Evolutionary conservation across 2,113 vertebrate species (phyloP).

Genomic region (Eurystomus gularis): DNA sequence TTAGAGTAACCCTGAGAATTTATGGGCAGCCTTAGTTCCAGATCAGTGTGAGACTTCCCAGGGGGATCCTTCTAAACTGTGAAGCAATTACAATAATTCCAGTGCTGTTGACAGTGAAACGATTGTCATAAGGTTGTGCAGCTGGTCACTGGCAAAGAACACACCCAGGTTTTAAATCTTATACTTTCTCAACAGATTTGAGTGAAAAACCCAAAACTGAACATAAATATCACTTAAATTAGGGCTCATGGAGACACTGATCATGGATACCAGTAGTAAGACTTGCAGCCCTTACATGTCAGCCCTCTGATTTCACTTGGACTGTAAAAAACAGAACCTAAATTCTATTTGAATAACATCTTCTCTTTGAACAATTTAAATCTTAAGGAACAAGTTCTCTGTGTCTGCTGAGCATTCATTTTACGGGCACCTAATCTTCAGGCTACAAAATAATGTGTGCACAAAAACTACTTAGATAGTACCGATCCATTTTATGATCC

Average conservation of each 20-base stretch:
- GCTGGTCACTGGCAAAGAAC: not conserved
- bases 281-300: not conserved
- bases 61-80: not conserved
- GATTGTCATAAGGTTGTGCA: not conserved
- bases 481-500: not conserved
- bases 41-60: not conserved
- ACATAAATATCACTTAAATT: not conserved
- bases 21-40: not conserved
- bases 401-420: not conserved
- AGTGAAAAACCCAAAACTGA: not conserved
- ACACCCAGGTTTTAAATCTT: not conserved
- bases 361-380: not conserved
- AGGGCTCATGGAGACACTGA: not conserved
- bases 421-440: not conserved
- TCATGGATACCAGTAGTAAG: accelerated
- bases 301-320: not conserved
- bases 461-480: not conserved
- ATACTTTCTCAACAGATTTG: not conserved
- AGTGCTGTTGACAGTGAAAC: not conserved
- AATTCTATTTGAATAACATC: not conserved
- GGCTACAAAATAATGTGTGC: not conserved
- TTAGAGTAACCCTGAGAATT: not conserved
- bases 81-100: not conserved
- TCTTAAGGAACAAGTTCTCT: not conserved
- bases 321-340: not conserved